Evolutionary conservation across 2,113 vertebrate species (phyloP).

Genomic region (Pangasianodon hypophthalmus): DNA sequence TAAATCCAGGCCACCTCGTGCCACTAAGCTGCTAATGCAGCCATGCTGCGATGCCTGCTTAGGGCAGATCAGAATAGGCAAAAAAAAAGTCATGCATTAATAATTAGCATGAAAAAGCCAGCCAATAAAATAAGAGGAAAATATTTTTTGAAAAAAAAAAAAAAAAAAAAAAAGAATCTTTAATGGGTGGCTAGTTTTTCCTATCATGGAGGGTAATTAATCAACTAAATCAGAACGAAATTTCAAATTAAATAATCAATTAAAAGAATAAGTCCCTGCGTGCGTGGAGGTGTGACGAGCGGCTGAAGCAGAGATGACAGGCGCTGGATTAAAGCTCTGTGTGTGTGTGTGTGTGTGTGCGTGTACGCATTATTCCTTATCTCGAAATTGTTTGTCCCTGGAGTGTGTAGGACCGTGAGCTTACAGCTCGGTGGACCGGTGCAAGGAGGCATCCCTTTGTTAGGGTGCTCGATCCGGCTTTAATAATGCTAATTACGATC

Average conservation of each 20-base stretch:
- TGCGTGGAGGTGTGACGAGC: conserved; percentile 75
- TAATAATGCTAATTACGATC: conserved; percentile 77
- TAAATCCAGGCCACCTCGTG: conserved; percentile 64
- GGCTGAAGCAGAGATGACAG: conserved; percentile 81
- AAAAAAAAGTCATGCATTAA: neutral
- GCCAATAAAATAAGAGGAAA: neutral
- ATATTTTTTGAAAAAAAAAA: neutral
- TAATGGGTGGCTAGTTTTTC: conserved; percentile 1
- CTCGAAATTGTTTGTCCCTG: conserved; percentile 13
- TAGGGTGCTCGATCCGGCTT: conserved; percentile 65
- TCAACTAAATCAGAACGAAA: conserved; percentile 61
- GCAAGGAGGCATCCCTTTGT: conserved; percentile 37
- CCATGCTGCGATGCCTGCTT: conserved; percentile 52
- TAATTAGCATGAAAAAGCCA: conserved; percentile 8
- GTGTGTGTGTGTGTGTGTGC: conserved; percentile 33
- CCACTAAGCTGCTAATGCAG: conserved; percentile 53
- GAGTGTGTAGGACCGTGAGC: conserved; percentile 52
- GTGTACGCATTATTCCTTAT: conserved; percentile 22
- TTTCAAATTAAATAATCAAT: conserved; percentile 84
- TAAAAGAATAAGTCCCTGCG: conserved; percentile 81
- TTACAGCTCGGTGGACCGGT: conserved; percentile 57
- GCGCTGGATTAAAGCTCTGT: conserved; percentile 64
- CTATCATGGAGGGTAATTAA: conserved; percentile 48
- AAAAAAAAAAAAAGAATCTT: neutral
- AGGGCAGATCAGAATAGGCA: conserved; percentile 44